These are phyloP conservation scores for Menidia beryllina DNA, from an alignment of 2,113 vertebrate species.

Conservation along the genomic window DNA sequence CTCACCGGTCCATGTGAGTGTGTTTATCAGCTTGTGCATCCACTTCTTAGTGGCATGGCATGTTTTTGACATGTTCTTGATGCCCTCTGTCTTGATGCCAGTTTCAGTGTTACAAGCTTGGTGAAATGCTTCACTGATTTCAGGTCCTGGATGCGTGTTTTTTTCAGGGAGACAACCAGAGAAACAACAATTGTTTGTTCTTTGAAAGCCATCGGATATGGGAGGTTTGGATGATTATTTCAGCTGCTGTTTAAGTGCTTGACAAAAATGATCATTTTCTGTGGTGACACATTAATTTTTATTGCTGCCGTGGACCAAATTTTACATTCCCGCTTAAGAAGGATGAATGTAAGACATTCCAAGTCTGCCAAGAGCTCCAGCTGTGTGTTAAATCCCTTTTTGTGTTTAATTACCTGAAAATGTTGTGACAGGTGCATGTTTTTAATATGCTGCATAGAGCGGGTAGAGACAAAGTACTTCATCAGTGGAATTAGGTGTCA, in stretches of 20 bases:
- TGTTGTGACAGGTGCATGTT: not conserved
- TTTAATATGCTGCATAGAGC: not conserved
- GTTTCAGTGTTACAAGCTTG: constrained; percentile 40
- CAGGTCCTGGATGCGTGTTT: constrained; percentile 32
- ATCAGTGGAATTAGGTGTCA: not conserved
- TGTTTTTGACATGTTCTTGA: constrained; percentile 37
- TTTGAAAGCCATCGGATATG: constrained; percentile 13
- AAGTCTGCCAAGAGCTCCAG: not conserved
- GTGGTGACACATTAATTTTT: not conserved
- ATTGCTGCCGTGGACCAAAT: not conserved
- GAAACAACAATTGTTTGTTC: constrained; percentile 33
- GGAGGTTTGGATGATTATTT: not conserved
- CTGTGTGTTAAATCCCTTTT: not conserved
- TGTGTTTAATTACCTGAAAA: constrained; percentile 1
- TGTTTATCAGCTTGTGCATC: constrained; percentile 13
- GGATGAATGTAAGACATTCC: not conserved
- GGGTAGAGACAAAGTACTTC: not conserved
- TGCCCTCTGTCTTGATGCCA: constrained; percentile 26
- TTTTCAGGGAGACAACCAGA: constrained; percentile 22
- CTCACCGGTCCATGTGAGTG: not conserved
- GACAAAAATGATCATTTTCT: constrained; percentile 8
- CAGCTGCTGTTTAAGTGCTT: constrained; percentile 9
- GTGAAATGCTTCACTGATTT: constrained; percentile 30
- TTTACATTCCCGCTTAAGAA: not conserved
- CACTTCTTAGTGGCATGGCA: constrained; percentile 28